These are phyloP conservation scores for Asteroscopus sphinx DNA, from an alignment of 2,888 invertebrate genomes.

Conservation along the genomic window DNA sequence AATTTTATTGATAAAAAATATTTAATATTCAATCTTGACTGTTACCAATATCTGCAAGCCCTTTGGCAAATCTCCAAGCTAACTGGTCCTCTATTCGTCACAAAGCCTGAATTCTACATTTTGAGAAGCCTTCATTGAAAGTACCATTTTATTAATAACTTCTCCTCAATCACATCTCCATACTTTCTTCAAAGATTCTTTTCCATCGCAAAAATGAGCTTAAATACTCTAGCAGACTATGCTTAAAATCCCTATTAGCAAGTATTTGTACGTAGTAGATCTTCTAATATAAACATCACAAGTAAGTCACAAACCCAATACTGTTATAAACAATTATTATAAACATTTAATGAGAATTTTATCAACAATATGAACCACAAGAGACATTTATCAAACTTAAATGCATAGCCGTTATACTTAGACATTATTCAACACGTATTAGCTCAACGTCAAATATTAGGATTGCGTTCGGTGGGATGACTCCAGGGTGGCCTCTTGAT, in stretches of 20 bases:
- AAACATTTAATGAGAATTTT: slow-evolving; percentile 48
- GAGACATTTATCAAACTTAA: slow-evolving; percentile 15
- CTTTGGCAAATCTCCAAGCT: too few relatives aligned
- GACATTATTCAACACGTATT: slow-evolving; percentile 93
- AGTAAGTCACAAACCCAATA: slow-evolving; percentile 60
- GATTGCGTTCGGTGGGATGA: slow-evolving; percentile 98
- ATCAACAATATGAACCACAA: slow-evolving; percentile 42
- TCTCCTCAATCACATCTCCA: too few relatives aligned
- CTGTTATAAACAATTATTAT: slow-evolving; percentile 48
- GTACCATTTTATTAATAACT: background rate
- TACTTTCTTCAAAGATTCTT: background rate
- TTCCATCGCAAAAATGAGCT: slow-evolving; percentile 1
- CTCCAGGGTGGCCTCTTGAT: slow-evolving; percentile 96
- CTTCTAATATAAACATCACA: slow-evolving; percentile 34
- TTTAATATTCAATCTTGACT: too few relatives aligned
- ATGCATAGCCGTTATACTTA: background rate
- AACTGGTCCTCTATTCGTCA: too few relatives aligned
- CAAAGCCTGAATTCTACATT: too few relatives aligned
- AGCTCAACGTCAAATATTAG: slow-evolving; percentile 99
- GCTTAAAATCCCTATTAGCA: slow-evolving; percentile 25
- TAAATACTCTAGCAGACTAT: slow-evolving; percentile 42
- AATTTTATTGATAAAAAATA: too few relatives aligned
- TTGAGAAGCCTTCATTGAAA: too few relatives aligned
- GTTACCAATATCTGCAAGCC: too few relatives aligned
- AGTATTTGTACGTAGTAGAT: slow-evolving; percentile 31